phyloP scores from a whole-genome alignment of 2,797 vertebrate genomes.

The Euphonia xanthogaster region DNA sequence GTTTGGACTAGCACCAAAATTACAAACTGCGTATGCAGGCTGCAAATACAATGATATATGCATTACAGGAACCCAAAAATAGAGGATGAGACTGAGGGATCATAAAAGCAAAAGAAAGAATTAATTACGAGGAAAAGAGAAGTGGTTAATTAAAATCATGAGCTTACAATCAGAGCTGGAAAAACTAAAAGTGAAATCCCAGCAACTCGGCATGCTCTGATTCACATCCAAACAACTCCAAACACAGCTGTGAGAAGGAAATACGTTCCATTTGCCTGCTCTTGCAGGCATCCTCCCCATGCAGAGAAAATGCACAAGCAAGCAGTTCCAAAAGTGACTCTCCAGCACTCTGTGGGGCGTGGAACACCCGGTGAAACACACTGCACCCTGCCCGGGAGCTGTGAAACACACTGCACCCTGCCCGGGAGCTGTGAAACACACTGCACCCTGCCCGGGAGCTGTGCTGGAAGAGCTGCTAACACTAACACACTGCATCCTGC shows the following conservation, averaged over 20 bases:
- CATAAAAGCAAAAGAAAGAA: not conserved
- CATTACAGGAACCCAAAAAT: not conserved
- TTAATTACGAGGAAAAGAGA: not conserved
- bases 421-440: not conserved
- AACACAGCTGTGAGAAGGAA: not conserved
- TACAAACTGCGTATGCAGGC: not conserved
- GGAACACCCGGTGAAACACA: not conserved
- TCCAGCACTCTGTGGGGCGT: not conserved
- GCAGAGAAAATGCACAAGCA: not conserved
- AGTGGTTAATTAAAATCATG: not conserved
- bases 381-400: not conserved
- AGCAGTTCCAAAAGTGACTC: not conserved
- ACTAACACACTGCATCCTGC: too few species aligned
- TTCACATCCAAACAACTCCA: not conserved
- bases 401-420: not conserved
- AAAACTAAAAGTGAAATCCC: not conserved
- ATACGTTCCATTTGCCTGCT: not conserved
- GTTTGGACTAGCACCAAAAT: not conserved
- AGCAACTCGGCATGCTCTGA: not conserved
- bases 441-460: too few species aligned
- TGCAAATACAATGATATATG: not conserved
- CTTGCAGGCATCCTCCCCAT: not conserved
- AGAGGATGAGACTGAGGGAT: not conserved
- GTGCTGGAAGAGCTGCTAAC: too few species aligned
- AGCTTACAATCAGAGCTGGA: not conserved